Conservation (phyloP, 1,140 invertebrate species). For the Listronotus bonariensis region DNA sequence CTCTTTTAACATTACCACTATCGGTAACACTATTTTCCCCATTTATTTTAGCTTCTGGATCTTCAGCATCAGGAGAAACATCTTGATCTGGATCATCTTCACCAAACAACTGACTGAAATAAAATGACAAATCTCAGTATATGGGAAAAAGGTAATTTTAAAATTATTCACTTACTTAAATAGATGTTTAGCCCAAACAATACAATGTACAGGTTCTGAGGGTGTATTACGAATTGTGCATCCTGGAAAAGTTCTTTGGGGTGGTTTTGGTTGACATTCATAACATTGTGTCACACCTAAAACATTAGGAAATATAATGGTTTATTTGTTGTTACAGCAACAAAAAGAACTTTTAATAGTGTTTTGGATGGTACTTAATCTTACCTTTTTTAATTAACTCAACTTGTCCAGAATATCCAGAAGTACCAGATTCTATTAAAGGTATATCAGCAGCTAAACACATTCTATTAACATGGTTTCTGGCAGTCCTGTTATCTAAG, state of each 20-base stretch:
- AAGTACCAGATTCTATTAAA: conserved; percentile 94
- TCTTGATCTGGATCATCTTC: conserved; percentile 96
- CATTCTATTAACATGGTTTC: conserved; percentile 99
- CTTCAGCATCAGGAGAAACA: conserved; percentile 95
- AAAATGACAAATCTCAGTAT: not conserved
- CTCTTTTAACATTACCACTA: conserved; percentile 74
- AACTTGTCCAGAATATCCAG: conserved; percentile 94
- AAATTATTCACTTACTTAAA: conserved; percentile 79
- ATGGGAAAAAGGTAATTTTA: no score
- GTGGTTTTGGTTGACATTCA: conserved; percentile 91
- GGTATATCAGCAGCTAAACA: conserved; percentile 94
- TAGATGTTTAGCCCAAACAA: conserved; percentile 99
- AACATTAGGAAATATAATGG: not conserved
- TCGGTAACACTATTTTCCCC: conserved; percentile 53
- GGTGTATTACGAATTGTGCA: conserved; percentile 99
- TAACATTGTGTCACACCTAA: conserved; percentile 88
- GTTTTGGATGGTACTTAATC: not conserved
- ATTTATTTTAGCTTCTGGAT: conserved; percentile 77
- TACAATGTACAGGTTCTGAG: conserved; percentile 98
- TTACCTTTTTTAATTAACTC: conserved; percentile 81
- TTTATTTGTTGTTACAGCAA: no score
- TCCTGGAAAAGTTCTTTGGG: conserved; percentile 92
- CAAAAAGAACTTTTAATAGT: no score
- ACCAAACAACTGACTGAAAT: conserved; percentile 91
- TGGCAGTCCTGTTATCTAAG: conserved; percentile 93